These are phyloP conservation scores for Meteorus cinctellus DNA, from an alignment of 2,888 invertebrate species.

Conservation along the genomic window DNA sequence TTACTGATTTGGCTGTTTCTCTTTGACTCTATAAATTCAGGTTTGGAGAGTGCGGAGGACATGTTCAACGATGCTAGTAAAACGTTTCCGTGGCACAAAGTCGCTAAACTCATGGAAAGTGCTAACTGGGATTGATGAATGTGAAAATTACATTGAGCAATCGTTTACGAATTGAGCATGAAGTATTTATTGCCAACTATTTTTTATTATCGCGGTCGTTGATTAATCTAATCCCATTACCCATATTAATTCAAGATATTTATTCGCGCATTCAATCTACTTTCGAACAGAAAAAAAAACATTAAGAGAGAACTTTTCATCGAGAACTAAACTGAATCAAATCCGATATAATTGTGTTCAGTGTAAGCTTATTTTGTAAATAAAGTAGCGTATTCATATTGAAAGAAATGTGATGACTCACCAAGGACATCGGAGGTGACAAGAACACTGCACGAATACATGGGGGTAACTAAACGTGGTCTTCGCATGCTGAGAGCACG, in stretches of 20 bases:
- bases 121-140: slow-evolving; percentile 79
- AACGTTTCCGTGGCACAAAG: slow-evolving; percentile 87
- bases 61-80: slow-evolving; percentile 74
- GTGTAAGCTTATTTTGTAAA: slow-evolving; percentile 26
- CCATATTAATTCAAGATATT: slow-evolving; percentile 49
- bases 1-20: not conserved
- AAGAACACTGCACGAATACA: slow-evolving; percentile 90
- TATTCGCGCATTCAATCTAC: slow-evolving; percentile 41
- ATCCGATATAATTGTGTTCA: slow-evolving; percentile 23
- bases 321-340: slow-evolving; percentile 33
- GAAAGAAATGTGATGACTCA: slow-evolving; percentile 74
- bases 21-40: slow-evolving; percentile 38
- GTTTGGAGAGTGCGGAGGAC: slow-evolving; percentile 49
- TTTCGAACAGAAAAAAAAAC: slow-evolving; percentile 11
- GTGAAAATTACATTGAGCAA: slow-evolving; percentile 33
- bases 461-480: slow-evolving; percentile 94
- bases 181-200: slow-evolving; percentile 51
- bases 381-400: slow-evolving; percentile 6
- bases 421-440: slow-evolving; percentile 92
- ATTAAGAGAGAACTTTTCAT: not conserved
- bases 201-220: slow-evolving; percentile 30
- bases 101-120: slow-evolving; percentile 80
- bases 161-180: slow-evolving; percentile 45
- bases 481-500: slow-evolving; percentile 92
- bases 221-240: slow-evolving; percentile 17